Percentiles rank a stretch among this genome's conserved stretches.
Evolutionary conservation across 2,888 invertebrate species (phyloP).

Genomic region (Flexamia atlantica): DNA sequence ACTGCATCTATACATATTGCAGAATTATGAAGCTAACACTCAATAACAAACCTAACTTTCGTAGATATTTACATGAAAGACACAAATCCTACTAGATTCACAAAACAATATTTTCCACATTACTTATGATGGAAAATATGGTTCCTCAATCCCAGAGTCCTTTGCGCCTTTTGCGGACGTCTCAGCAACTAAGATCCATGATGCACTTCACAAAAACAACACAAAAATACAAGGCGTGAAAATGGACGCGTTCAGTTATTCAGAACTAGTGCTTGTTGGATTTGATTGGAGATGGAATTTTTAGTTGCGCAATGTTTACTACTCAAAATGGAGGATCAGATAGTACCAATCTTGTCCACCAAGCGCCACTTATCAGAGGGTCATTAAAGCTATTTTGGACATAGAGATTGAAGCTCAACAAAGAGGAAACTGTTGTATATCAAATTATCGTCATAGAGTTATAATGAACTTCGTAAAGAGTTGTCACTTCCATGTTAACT

Average conservation of each 20-base stretch:
- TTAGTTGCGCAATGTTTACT: constrained; percentile 64
- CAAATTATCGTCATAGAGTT: too few species aligned
- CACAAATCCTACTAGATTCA: constrained; percentile 48
- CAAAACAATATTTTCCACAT: constrained; percentile 66
- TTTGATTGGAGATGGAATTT: constrained; percentile 65
- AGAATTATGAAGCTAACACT: constrained; percentile 39
- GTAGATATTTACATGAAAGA: constrained; percentile 56
- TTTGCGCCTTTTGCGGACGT: constrained; percentile 70
- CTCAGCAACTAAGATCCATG: constrained; percentile 67
- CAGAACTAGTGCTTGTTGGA: constrained; percentile 64
- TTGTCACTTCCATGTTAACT: too few species aligned
- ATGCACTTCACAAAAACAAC: constrained; percentile 69
- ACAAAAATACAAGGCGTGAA: constrained; percentile 67
- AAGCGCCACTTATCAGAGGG: constrained; percentile 55
- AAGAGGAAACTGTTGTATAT: neutral
- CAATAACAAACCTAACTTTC: constrained; percentile 49
- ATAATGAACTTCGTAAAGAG: too few species aligned
- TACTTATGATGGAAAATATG: constrained; percentile 69
- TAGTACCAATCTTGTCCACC: constrained; percentile 25
- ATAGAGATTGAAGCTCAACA: neutral
- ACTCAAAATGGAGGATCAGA: constrained; percentile 52
- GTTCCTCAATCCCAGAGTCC: constrained; percentile 69
- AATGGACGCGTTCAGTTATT: constrained; percentile 66
- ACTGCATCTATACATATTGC: constrained; percentile 28
- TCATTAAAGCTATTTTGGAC: neutral